Evolutionary conservation across 2,888 invertebrate species (phyloP), one percentile per base, ranked within the genome.

Genomic region (Drosophila quasianomalipes): DNA sequence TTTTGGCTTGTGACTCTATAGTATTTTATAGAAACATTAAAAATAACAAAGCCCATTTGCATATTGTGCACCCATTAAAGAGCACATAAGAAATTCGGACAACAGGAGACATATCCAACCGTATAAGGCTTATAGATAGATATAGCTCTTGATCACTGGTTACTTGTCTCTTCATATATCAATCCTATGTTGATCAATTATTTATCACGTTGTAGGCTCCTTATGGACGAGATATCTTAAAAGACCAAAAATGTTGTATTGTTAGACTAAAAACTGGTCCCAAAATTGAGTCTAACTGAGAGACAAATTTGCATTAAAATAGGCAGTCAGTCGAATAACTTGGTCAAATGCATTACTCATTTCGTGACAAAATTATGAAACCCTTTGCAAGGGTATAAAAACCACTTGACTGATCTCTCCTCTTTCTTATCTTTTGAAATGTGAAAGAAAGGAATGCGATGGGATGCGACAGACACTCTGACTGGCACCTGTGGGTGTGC

Each of bases 41-140:
- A 79, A 77, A 35, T 5, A 74, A 80, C 70, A 80, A 63, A 77
- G 65, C 77, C 70, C 60, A 79, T 74, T 80, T 79, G 81, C 74
- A 79, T 80, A 74, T 80, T 74, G 30, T 41, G 16, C 22, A 31
- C 2, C 41, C 58, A 31, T 58, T 31, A 41, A 41, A n/a, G 19
- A 16, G 41, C n/a, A 9, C 37, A n/a, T 1, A 10, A 57, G 22
- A n/a, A 39, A 57, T 39, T 57, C 35, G n/a, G 16, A 16, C 16
- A 22, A 10, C 9, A 16, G 31, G 16, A n/a, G 39, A 28, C 14
- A 28, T 51, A 14, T 49, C 49, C 26, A 26, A 28, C 1, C 3
- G 14, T 12, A 28, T 28, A 19, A 30, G 30, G 41, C 5, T 16
- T 30, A n/a, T 30, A 9, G 1, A 4, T 6, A 3, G 9, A 16